Percentiles rank a stretch among this genome's conserved stretches.
These are phyloP conservation scores for Ptychochromis oligacanthus DNA, from an alignment of 2,113 vertebrate genomes.

Conservation along the genomic window DNA sequence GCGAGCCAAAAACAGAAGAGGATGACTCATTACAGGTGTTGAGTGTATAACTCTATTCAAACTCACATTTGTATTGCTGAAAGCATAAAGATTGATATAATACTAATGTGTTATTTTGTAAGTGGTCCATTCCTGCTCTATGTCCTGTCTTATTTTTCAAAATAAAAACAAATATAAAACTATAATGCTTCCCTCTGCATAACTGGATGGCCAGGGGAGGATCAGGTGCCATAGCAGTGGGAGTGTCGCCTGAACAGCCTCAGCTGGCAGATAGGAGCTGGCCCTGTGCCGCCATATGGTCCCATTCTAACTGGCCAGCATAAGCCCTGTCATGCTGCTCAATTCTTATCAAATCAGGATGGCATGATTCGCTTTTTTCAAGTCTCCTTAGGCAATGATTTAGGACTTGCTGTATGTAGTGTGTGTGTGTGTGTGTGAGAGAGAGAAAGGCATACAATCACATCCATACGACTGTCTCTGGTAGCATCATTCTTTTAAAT, in stretches of 20 bases:
- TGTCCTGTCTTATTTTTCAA: not conserved
- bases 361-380: slow-evolving; percentile 47
- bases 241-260: slow-evolving; percentile 44
- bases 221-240: slow-evolving; percentile 43
- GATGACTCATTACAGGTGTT: not conserved
- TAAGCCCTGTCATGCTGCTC: slow-evolving; percentile 53
- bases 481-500: slow-evolving; percentile 53
- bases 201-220: slow-evolving; percentile 18
- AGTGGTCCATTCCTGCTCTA: fast-evolving
- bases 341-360: slow-evolving; percentile 63
- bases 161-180: not conserved
- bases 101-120: too few species aligned
- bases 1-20: not conserved
- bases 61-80: not conserved
- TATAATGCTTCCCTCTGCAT: not conserved
- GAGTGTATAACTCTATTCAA: not conserved
- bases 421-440: not conserved
- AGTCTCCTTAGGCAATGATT: slow-evolving; percentile 44
- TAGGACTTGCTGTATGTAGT: not conserved
- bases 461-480: not conserved
- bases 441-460: not conserved
- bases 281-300: slow-evolving; percentile 59
- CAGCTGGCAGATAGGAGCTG: slow-evolving; percentile 57
- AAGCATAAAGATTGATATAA: not conserved
- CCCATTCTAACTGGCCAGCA: slow-evolving; percentile 42